Evolutionary conservation across 2,797 vertebrate genomes (phyloP), one percentile per base, ranked within the genome.

Genomic region (Momotus momota): DNA sequence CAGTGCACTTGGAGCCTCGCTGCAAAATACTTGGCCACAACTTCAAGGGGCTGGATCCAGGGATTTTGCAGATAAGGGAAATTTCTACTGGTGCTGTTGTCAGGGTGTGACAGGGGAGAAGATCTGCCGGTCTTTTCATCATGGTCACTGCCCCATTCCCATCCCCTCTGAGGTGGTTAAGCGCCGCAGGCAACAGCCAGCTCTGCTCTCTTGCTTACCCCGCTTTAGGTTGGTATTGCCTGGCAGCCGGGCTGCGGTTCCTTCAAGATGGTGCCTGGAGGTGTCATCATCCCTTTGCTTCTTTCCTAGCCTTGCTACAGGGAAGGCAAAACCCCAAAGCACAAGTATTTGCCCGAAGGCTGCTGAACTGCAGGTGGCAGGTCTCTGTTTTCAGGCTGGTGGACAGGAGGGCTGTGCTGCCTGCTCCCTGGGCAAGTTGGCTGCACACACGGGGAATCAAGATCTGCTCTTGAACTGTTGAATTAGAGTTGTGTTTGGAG

Each of bases 41-140:
- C 91, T 96, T 95, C 94, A 96, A 96, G 94, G 90, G 54, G 19
- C 61, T 93, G 55, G 55, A 79, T 5, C 13, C 40, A 2, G 46
- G 51, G 18, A 2, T 55, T 57, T 49, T 81, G 75, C 40, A 86
- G 96, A 93, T 94, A 93, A 96, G 64, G 60, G 57, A 65, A 1
- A 51, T 86, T 83, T 79, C 52, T 78, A 8, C 25, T 3, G 0
- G 35, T 60, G 58, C 46, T 48, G 49, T 20, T 48, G 57, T 3
- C 0, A 0, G 75, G 38, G 25, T 48, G 62, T 60, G 41, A 40
- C 61, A 57, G 52, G 64, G 55, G 38, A 90, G 83, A 79, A 73
- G 77, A 78, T n/a, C 72, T 83, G 61, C 75, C 57, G 61, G 65
- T 45, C 35, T 74, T 29, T 31, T 33, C 7, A 69, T 71, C 81